phyloP scores from a whole-genome alignment of 2,888 invertebrate species.

The Andrena chrysosceles region DNA sequence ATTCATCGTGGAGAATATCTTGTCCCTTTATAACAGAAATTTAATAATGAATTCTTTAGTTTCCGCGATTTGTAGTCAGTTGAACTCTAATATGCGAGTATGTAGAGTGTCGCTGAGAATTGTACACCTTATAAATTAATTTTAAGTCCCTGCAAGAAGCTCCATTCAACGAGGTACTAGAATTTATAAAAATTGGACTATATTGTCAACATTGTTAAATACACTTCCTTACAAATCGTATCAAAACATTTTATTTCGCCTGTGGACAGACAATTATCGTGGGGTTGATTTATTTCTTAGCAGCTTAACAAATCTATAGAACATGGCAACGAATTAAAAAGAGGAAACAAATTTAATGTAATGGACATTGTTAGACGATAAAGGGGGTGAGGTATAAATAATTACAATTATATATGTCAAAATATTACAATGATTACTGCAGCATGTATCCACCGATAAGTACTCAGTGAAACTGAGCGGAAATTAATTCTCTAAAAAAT shows the following conservation, averaged over 20 bases:
- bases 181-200: slow-evolving; percentile 16
- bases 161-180: neutral
- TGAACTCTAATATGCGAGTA: slow-evolving; percentile 26
- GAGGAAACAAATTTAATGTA: slow-evolving; percentile 5
- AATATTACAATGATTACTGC: slow-evolving; percentile 1
- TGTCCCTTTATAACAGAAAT: neutral
- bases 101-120: slow-evolving; percentile 2
- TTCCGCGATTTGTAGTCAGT: neutral
- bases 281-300: slow-evolving; percentile 2
- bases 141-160: neutral
- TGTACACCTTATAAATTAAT: neutral
- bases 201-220: slow-evolving; percentile 8
- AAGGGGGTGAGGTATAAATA: slow-evolving; percentile 25
- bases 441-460: neutral
- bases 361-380: slow-evolving; percentile 30
- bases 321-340: slow-evolving; percentile 30
- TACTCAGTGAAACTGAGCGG: slow-evolving; percentile 3
- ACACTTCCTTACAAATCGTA: slow-evolving; percentile 30
- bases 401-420: slow-evolving; percentile 20
- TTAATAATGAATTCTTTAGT: neutral
- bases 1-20: neutral
- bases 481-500: slow-evolving; percentile 15
- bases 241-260: slow-evolving; percentile 32
- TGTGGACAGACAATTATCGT: neutral
- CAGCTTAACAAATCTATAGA: slow-evolving; percentile 8